Base-by-base conservation (phyloP, 2,113 vertebrate genomes). In the Phrynocephalus versicolor region DNA sequence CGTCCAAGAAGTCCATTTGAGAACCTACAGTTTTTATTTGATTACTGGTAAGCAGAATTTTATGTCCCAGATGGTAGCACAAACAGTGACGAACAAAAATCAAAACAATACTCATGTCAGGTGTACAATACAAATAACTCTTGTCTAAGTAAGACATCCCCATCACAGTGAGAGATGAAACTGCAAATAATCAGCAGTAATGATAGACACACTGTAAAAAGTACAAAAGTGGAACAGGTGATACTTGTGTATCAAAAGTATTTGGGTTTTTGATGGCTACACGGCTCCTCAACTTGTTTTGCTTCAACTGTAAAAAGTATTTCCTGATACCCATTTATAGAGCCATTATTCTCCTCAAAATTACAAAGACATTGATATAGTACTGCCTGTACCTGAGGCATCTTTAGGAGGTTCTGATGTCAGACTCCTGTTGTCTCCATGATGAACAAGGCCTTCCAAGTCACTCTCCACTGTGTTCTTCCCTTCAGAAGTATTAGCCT, bases 371-470 rank as follows among this genome's bases (percentile, higher is more conserved):
- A 95, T 62, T 79, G 88, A 64, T 96, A 92, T 88, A 91, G 88
- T 91, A 94, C 94, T 94, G 83, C 95, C 95, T 96, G 96, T 97
- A 99, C 98, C 98, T 98, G 97, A 95, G 91, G 95, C 92, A 89
- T 96, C 94, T 94, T 94, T 95, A 88, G 95, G 94, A 93, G 93
- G 93, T 93, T 96, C 95, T 91, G 95, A 88, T 93, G 95, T 92
- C 94, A 95, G 94, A 90, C 95, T 97, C 95, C 96, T 95, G 93
- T 97, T 96, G 95, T 93, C 83, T 94, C 94, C 92, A 90, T 93
- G 96, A 95, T 95, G 93, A 94, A 94, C 95, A 92, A 90, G 92
- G 88, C 83, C 93, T 94, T 96, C 96, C 94, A 95, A 93, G 91
- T 95, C 93, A 95, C 84, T 93, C 88, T 94, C 95, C 92, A 91